Evolutionary conservation across 2,113 vertebrate species (phyloP), one percentile per base, ranked within the genome.

Genomic region (Lanius ludovicianus): DNA sequence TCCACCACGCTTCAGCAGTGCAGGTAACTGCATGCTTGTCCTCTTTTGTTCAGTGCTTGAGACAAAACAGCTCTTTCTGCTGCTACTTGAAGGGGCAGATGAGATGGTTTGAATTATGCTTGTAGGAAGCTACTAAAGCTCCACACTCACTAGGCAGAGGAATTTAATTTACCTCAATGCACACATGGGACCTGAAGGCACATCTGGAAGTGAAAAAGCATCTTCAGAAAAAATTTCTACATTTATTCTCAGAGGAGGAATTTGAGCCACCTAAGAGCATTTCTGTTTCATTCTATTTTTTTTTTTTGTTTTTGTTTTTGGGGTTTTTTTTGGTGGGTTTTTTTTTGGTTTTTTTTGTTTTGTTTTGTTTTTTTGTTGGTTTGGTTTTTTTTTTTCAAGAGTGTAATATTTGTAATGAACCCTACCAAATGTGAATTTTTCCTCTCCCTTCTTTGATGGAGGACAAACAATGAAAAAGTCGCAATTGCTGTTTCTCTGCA

Each of bases 241-340:
- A 28, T 80, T 55, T 60, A 59, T 13, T 50, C 13, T 63, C 31
- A 78, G 27, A 74, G 33, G 50, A 94, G 52, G 30, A 80, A 56
- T 35, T 53, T 55, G 49, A 94, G 41, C 16, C 14, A 37, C 15
- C 14, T 70, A 33, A 41, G 50, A 73, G 7, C 15, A 42, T 60
- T 88, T 89, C 46, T 79, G 5, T 25, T 68, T 46, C 12, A 4
- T 64, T 91, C 37, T 35, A 15, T 0, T 0, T 4, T 0, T 4
- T 21, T n/a, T n/a, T n/a, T n/a, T n/a, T n/a, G n/a, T n/a, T n/a
- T n/a, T n/a, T n/a, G n/a, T n/a, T n/a, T n/a, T n/a, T n/a, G n/a
- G n/a, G n/a, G n/a, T n/a, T n/a, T n/a, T n/a, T n/a, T n/a, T n/a
- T n/a, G n/a, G n/a, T n/a, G 47, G 23, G 12, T 37, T 62, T 37